These are phyloP conservation scores for Pogona vitticeps DNA, from an alignment of 2,113 vertebrate species.

Conservation along the genomic window DNA sequence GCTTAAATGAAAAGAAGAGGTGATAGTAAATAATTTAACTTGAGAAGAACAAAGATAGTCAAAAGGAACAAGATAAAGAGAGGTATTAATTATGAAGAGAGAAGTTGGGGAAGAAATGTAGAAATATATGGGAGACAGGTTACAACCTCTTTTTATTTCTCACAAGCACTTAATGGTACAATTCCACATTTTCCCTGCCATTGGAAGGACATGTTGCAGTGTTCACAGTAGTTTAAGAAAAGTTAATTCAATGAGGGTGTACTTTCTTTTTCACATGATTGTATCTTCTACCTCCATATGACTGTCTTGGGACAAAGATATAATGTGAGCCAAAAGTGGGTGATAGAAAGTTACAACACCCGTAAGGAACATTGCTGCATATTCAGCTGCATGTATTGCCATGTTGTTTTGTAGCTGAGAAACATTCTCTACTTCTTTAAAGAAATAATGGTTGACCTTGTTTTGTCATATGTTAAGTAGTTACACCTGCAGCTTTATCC, in stretches of 20 bases:
- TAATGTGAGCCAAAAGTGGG: too few species aligned
- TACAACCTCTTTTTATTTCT: slow-evolving; percentile 71
- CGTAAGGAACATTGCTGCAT: too few species aligned
- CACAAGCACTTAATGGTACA: slow-evolving; percentile 51
- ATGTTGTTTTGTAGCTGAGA: too few species aligned
- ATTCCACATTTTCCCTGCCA: slow-evolving; percentile 47
- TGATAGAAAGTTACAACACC: too few species aligned
- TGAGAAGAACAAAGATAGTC: slow-evolving; percentile 67
- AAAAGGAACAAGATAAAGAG: slow-evolving; percentile 71
- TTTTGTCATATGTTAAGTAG: too few species aligned
- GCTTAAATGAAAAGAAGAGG: slow-evolving; percentile 58
- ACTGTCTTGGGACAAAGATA: too few species aligned
- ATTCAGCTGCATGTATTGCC: too few species aligned
- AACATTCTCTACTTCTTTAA: too few species aligned
- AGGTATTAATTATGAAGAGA: slow-evolving; percentile 72
- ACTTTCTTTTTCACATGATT: too few species aligned
- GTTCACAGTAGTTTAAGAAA: slow-evolving; percentile 38
- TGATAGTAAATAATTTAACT: slow-evolving; percentile 69
- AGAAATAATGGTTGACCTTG: too few species aligned
- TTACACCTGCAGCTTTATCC: too few species aligned
- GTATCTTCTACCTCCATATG: too few species aligned
- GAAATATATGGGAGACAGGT: slow-evolving; percentile 65
- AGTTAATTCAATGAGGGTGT: not conserved
- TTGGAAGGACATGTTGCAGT: slow-evolving; percentile 10
- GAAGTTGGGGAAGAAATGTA: slow-evolving; percentile 68